Evolutionary conservation across 2,888 invertebrate genomes (phyloP).

Genomic region (Aphodius granarius): DNA sequence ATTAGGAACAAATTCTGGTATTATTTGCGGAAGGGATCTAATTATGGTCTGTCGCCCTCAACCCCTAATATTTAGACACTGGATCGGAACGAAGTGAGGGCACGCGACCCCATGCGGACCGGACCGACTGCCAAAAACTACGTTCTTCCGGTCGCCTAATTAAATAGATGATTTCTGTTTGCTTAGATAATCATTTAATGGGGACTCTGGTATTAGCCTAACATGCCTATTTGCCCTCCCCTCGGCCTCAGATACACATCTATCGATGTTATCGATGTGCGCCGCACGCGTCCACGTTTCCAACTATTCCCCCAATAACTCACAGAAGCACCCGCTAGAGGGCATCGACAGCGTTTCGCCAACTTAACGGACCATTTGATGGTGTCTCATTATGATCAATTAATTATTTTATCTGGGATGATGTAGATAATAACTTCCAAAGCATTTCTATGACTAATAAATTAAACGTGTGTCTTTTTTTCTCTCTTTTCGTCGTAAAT

Average conservation of each 20-base stretch:
- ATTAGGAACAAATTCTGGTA: neutral
- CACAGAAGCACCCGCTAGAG: neutral
- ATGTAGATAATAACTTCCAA: no score
- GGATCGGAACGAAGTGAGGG: constrained; percentile 9
- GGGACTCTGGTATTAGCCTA: constrained; percentile 52
- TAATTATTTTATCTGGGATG: no score
- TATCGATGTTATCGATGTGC: neutral
- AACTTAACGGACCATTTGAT: neutral
- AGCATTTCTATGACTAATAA: no score
- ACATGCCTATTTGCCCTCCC: constrained; percentile 52
- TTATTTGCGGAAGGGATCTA: neutral
- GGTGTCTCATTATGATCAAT: neutral
- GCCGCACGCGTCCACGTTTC: neutral
- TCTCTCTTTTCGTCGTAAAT: no score
- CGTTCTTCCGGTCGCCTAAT: constrained; percentile 53
- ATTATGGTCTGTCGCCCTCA: neutral
- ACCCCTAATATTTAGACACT: neutral
- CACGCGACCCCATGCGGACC: constrained; percentile 51
- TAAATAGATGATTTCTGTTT: constrained; percentile 58
- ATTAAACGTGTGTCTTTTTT: no score
- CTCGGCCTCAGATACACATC: constrained; percentile 37
- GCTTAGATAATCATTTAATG: constrained; percentile 58
- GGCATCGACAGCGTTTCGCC: neutral
- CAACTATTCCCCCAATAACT: neutral
- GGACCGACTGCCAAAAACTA: constrained; percentile 40